Evolutionary conservation across 2,888 invertebrate genomes (phyloP).

Genomic region (Drosophila helvetica): DNA sequence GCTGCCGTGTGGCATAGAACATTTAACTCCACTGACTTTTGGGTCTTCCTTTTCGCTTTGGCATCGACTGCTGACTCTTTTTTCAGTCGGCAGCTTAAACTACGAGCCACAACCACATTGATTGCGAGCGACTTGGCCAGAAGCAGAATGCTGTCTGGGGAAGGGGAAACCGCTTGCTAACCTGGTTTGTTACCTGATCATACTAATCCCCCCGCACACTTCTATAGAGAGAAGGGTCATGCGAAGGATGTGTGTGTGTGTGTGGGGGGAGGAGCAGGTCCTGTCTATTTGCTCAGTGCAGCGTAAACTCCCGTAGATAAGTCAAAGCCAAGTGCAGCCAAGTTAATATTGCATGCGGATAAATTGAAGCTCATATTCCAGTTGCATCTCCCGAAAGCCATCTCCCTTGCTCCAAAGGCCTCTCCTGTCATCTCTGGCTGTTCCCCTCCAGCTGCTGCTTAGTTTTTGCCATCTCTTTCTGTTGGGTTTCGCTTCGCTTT

Average conservation of each 20-base stretch:
- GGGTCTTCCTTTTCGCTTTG: slow-evolving; percentile 18
- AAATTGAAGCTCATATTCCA: slow-evolving; percentile 46
- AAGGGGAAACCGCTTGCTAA: slow-evolving; percentile 33
- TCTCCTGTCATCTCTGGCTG: neutral
- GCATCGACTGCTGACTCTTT: slow-evolving; percentile 1
- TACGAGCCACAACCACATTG: slow-evolving; percentile 43
- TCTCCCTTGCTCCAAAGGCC: neutral
- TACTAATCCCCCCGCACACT: slow-evolving; percentile 6
- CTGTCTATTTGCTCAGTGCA: slow-evolving; percentile 63
- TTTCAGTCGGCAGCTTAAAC: slow-evolving; percentile 29
- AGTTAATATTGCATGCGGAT: slow-evolving; percentile 48
- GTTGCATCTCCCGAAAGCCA: neutral
- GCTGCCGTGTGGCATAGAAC: slow-evolving; percentile 36
- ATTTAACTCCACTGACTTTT: slow-evolving; percentile 43
- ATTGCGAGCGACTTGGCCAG: slow-evolving; percentile 40
- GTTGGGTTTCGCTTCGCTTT: neutral
- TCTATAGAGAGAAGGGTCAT: neutral
- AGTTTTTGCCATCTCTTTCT: too few relatives aligned
- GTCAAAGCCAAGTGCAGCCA: slow-evolving; percentile 59
- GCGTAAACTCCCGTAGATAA: slow-evolving; percentile 65
- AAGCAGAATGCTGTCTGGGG: neutral
- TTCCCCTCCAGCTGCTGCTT: too few relatives aligned
- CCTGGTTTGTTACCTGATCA: slow-evolving; percentile 55
- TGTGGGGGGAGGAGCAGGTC: slow-evolving; percentile 50
- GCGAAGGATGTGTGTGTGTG: slow-evolving; percentile 6